These are phyloP conservation scores for Porites lobata DNA, from an alignment of 92 coral and sea anemone species.

Conservation along the genomic window DNA sequence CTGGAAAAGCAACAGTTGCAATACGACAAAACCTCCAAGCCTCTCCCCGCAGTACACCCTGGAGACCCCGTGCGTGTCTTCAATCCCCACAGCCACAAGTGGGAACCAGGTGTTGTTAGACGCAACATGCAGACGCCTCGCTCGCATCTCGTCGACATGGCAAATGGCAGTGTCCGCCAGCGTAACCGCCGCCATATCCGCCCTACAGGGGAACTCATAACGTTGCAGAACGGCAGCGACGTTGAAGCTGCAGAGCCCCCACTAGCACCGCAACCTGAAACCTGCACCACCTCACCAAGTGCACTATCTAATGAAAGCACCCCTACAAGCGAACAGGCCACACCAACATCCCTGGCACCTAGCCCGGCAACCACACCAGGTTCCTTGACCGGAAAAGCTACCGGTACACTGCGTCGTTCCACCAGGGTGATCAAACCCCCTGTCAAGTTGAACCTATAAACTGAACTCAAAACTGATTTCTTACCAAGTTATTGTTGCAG, in stretches of 20 bases:
- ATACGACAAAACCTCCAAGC: conserved; percentile 40
- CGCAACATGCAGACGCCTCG: not conserved
- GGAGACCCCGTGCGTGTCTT: conserved; percentile 34
- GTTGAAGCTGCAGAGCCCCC: too few relatives aligned
- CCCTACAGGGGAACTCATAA: not conserved
- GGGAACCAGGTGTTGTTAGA: conserved; percentile 8
- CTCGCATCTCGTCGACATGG: not conserved
- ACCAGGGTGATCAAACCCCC: not conserved
- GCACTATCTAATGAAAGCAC: too few relatives aligned
- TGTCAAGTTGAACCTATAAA: not conserved
- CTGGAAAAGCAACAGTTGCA: conserved; percentile 59
- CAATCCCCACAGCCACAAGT: not conserved
- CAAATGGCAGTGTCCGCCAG: not conserved
- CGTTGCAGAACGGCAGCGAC: too few relatives aligned
- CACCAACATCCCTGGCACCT: too few relatives aligned
- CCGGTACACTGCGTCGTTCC: not conserved
- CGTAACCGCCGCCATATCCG: not conserved
- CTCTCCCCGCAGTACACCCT: conserved; percentile 36
- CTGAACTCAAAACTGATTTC: not conserved
- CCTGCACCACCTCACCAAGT: too few relatives aligned
- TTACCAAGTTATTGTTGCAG: not conserved
- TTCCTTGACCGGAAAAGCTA: not conserved
- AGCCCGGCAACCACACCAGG: too few relatives aligned
- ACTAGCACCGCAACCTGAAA: too few relatives aligned
- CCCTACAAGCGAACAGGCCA: too few relatives aligned